Percentiles rank a stretch among this genome's conserved stretches.
Conservation (phyloP, 2,113 vertebrate species). For the Sinocyclocheilus maitianheensis region DNA sequence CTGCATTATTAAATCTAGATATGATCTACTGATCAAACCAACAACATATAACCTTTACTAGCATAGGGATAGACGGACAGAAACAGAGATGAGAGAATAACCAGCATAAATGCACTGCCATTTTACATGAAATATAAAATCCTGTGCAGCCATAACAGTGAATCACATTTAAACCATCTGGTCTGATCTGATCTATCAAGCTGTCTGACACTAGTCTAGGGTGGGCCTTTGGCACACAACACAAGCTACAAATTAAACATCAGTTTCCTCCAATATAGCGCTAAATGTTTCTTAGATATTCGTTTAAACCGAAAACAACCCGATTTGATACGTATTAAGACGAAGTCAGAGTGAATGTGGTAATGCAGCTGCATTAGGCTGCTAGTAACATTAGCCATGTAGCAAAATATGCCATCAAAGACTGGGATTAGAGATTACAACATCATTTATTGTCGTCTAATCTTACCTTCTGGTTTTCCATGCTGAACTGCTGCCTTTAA, state of each 20-base stretch:
- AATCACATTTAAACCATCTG: conserved; percentile 1
- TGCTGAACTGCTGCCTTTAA: neutral
- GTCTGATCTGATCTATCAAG: conserved; percentile 11
- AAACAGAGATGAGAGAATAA: neutral
- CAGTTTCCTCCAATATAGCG: neutral
- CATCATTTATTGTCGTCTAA: neutral
- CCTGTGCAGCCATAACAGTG: neutral
- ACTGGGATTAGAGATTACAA: conserved; percentile 11
- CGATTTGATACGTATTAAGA: neutral
- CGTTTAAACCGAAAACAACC: neutral
- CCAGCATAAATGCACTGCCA: neutral
- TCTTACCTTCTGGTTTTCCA: conserved; percentile 48
- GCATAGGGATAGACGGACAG: neutral
- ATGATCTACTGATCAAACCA: neutral
- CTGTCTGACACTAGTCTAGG: conserved; percentile 18
- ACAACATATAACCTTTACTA: neutral
- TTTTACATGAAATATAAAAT: neutral
- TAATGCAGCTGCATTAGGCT: conserved; percentile 1
- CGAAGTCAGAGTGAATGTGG: neutral
- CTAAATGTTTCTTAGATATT: neutral
- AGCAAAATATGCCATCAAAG: conserved; percentile 44
- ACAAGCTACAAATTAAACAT: neutral
- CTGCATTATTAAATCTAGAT: neutral
- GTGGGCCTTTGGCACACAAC: conserved; percentile 32
- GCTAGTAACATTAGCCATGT: conserved; percentile 34